Evolutionary conservation across 2,888 invertebrate genomes (phyloP).

Genomic region (Scaptomyza flava): DNA sequence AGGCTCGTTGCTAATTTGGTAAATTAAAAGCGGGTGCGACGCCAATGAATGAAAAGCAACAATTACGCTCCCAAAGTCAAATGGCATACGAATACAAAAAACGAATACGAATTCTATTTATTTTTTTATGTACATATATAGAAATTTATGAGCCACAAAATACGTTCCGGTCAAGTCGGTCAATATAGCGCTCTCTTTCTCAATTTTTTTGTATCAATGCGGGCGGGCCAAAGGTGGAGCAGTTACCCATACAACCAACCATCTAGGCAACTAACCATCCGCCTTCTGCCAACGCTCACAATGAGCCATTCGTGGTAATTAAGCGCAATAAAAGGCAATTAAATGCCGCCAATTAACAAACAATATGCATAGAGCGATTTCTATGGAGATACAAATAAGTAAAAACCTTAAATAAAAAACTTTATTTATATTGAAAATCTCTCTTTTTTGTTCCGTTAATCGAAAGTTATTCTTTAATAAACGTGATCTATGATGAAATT

Average conservation of each 20-base stretch:
- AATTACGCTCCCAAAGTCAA: constrained; percentile 33
- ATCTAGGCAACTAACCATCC: constrained; percentile 10
- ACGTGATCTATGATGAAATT: too few species aligned
- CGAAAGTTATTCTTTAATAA: too few species aligned
- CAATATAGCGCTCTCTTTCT: not conserved
- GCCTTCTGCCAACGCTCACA: constrained; percentile 5
- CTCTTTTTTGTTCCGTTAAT: too few species aligned
- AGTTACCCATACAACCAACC: not conserved
- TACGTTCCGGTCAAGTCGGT: constrained; percentile 5
- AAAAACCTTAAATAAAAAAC: not conserved
- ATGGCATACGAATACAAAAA: constrained; percentile 6
- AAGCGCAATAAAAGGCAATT: constrained; percentile 68
- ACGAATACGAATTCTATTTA: not conserved
- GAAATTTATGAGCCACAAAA: constrained; percentile 45
- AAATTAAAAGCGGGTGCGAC: constrained; percentile 40
- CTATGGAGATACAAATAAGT: constrained; percentile 6
- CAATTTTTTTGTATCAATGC: constrained; percentile 20
- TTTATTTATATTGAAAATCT: not conserved
- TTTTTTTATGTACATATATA: constrained; percentile 16
- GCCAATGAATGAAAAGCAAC: constrained; percentile 42
- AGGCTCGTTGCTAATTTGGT: constrained; percentile 43
- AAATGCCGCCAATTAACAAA: constrained; percentile 58
- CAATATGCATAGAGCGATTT: constrained; percentile 49
- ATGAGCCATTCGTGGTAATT: constrained; percentile 49
- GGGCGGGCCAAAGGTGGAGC: constrained; percentile 52